Base-by-base conservation (phyloP, 2,113 vertebrate species). In the Siniperca chuatsi region DNA sequence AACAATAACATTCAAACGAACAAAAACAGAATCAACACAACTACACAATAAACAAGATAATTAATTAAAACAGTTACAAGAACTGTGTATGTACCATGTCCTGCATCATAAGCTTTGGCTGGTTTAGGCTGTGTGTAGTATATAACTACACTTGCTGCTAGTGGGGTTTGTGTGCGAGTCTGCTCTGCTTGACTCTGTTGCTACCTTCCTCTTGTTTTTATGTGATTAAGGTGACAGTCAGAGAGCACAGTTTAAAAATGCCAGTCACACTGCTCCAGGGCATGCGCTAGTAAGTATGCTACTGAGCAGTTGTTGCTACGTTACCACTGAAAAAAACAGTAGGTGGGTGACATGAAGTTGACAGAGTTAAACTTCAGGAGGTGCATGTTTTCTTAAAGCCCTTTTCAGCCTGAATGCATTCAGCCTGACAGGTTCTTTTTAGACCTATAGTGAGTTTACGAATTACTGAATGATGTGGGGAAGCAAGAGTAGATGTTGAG, bases 201-300 rank as follows among this genome's bases (percentile, higher is more conserved):
- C 57, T 72, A 70, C 84, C 65, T 84, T 85, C 44, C 75, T 77
- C 50, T 83, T 77, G 71, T 86, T 70, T 89, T 90, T 81, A 84
- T 91, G 75, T 88, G 86, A 92, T 89, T 87, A 92, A 87, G 83
- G 78, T 80, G 86, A 87, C 88, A 89, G 85, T 88, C 79, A 71
- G 65, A 82, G 87, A 82, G 83, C 54, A 29, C 16, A 1, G 55
- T 87, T 90, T 90, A 58, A 77, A 91, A 90, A 91, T 90, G 89
- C 78, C 85, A 91, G 88, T 92, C 85, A 87, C 80, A 81, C 37
- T 67, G 85, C 93, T 87, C 66, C 82, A 25, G 85, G 93, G 82
- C 80, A 79, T 23, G 16, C 4, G 46, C 76, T 13, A 44, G 76
- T 82, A 86, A 87, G 83, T 80, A 80, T 79, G 79, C 83, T 87